Evolutionary conservation across 1,140 invertebrate species (phyloP).

Genomic region (Drosophila micromelanica): DNA sequence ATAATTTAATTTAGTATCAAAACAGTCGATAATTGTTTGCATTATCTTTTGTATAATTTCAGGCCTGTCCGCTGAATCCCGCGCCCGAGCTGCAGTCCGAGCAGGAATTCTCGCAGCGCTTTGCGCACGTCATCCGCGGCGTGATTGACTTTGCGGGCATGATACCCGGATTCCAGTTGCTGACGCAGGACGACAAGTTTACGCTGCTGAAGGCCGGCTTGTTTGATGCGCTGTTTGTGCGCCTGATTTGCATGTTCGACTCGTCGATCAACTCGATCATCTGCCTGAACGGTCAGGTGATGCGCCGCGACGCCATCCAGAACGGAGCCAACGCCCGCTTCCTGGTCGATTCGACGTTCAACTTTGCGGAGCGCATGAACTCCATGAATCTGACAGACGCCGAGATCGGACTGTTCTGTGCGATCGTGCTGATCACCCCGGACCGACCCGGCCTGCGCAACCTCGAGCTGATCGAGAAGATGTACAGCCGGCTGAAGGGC

Average conservation of each 20-base stretch:
- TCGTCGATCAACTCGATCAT: conserved; percentile 95
- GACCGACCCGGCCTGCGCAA: conserved; percentile 97
- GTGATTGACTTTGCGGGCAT: conserved; percentile 99
- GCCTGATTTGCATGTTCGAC: conserved; percentile 97
- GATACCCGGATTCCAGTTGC: conserved; percentile 97
- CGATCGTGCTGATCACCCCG: conserved; percentile 96
- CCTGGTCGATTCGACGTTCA: conserved; percentile 98
- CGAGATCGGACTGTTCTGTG: conserved; percentile 97
- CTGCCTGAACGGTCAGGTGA: conserved; percentile 95
- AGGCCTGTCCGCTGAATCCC: conserved; percentile 89
- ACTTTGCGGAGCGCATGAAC: conserved; percentile 97
- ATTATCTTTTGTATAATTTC: conserved; percentile 4
- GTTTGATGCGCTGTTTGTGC: conserved; percentile 96
- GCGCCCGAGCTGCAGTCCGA: conserved; percentile 95
- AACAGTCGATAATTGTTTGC: no score
- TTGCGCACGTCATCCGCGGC: conserved; percentile 97
- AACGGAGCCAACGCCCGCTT: conserved; percentile 96
- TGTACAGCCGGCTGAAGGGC: conserved; percentile 94
- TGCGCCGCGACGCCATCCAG: conserved; percentile 95
- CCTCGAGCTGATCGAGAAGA: conserved; percentile 95
- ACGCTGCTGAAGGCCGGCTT: conserved; percentile 97
- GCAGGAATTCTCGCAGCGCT: conserved; percentile 96
- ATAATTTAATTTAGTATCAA: no score
- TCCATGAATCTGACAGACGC: conserved; percentile 94
- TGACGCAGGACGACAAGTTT: conserved; percentile 98